phyloP scores from a whole-genome alignment of 2,113 vertebrate species.

The Lethenteron camtschaticum region DNA sequence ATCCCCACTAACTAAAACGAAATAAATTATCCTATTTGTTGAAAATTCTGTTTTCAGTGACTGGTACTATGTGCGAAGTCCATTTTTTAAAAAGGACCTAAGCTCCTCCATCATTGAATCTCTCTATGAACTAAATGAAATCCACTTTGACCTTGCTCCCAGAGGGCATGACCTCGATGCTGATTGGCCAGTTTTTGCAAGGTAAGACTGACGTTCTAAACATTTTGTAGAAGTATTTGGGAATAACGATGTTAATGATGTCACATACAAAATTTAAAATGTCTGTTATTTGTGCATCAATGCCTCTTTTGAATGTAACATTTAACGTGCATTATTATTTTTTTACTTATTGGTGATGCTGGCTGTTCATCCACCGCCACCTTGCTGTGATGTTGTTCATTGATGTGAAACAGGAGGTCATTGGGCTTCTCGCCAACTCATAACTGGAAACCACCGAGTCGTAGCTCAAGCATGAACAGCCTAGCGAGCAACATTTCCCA shows the following conservation, averaged over 20 bases:
- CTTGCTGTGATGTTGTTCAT: constrained; percentile 6
- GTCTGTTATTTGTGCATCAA: not conserved
- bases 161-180: constrained; percentile 69
- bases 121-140: constrained; percentile 74
- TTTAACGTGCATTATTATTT: constrained; percentile 1
- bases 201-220: constrained; percentile 23
- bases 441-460: constrained; percentile 60
- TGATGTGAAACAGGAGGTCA: constrained; percentile 34
- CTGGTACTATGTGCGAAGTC: constrained; percentile 81
- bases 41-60: constrained; percentile 27
- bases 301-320: not conserved
- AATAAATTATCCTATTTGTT: too few species aligned
- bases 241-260: not conserved
- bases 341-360: not conserved
- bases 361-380: not conserved
- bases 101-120: constrained; percentile 60
- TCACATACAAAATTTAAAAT: not conserved
- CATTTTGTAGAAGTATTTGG: not conserved
- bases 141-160: constrained; percentile 61
- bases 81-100: constrained; percentile 57
- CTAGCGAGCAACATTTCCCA: constrained; percentile 57
- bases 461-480: constrained; percentile 79
- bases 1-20: too few species aligned
- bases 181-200: constrained; percentile 65
- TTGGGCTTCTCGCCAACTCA: constrained; percentile 34